Percentiles rank a stretch among this genome's conserved stretches.
Conservation (phyloP, 2,113 vertebrate species). For the Megaceryle maxima region DNA sequence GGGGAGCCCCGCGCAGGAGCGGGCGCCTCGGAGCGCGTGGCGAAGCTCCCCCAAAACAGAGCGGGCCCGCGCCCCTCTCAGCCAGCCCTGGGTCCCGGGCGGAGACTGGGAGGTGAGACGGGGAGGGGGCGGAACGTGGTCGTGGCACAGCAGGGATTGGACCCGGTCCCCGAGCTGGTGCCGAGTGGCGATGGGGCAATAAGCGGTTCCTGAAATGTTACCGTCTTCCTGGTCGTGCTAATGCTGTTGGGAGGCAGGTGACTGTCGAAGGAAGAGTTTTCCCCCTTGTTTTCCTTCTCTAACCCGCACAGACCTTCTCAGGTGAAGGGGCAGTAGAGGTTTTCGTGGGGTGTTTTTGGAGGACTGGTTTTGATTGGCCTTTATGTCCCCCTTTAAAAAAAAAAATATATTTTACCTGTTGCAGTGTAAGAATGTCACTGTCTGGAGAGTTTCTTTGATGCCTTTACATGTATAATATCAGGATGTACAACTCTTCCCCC, state of each 20-base stretch:
- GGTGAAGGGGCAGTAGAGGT: neutral
- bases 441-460: neutral
- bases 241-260: accelerated
- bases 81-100: neutral
- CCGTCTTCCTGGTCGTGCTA: accelerated
- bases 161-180: neutral
- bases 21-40: neutral
- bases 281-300: neutral
- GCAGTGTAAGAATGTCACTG: neutral
- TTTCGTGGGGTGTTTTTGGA: neutral
- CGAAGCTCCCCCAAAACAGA: accelerated
- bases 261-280: neutral
- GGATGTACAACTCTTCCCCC: neutral
- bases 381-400: neutral
- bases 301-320: neutral
- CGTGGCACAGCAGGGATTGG: neutral
- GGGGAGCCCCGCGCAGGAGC: neutral
- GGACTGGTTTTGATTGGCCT: neutral
- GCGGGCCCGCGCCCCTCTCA: accelerated
- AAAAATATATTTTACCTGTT: neutral
- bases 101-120: neutral
- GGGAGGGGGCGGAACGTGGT: too few relatives aligned
- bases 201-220: neutral
- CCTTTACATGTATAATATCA: accelerated
- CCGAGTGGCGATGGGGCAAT: accelerated